Base-by-base conservation (phyloP, 1,140 invertebrate species). In the Anastrepha ludens region DNA sequence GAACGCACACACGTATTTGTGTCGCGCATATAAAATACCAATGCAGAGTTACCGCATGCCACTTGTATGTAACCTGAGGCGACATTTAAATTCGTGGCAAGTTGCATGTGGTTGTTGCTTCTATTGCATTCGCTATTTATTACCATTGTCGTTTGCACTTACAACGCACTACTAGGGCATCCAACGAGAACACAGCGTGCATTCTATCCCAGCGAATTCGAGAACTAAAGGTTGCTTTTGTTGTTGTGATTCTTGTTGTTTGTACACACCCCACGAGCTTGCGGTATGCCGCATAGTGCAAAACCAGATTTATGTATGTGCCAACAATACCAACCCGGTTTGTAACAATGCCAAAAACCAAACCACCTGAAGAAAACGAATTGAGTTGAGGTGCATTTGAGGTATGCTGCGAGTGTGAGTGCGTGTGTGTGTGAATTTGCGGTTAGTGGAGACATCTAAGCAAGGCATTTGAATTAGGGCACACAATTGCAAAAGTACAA, bases 61-160 rank as follows among this genome's bases (percentile, higher is more conserved):
- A 67, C 65, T 67, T 67, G 65, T 67, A 67, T 67, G 65, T 29
- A 67, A 67, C 65, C 65, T 67, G 65, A 39, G 65, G 65, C 65
- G 65, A 67, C 65, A 67, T 67, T 67, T 67, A 67, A 67, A 67
- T 67, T 67, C 65, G 65, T 67, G 9, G 65, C 20, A 67, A 64
- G 7, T 9, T 20, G 6, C 65, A 67, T 67, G 65, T 67, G 65
- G 65, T 67, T 67, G 39, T 67, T 41, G 65, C 65, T 67, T 67
- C 39, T 67, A 29, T 67, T 67, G 65, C 0, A 17, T 67, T 20
- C 62, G 13, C 65, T 41, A 39, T 67, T 39, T 41, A 67, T 67
- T 67, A 29, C 29, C 65, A 67, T 67, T 67, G 65, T 67, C 65
- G 65, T 20, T 67, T 67, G 29, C 65, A 67, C 29, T 67, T 67